phyloP scores from a whole-genome alignment of 2,797 vertebrate species.

The Dipus sagitta region DNA sequence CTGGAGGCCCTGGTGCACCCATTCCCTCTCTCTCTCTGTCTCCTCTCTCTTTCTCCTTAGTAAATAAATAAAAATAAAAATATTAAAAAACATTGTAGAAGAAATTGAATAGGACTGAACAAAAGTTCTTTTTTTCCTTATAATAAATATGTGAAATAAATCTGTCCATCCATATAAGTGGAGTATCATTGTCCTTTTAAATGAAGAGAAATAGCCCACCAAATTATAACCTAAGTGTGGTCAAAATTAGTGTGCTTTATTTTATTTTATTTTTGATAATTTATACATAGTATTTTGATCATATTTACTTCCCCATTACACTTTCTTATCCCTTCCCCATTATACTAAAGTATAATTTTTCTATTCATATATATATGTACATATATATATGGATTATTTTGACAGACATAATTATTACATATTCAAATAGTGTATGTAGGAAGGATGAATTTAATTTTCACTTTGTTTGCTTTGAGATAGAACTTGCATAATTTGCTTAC shows the following conservation, averaged over 20 bases:
- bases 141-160: not conserved
- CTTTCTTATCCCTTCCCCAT: too few species aligned
- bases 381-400: constrained; percentile 66
- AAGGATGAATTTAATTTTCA: constrained; percentile 69
- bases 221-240: constrained; percentile 55
- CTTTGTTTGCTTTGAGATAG: constrained; percentile 58
- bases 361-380: constrained; percentile 51
- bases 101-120: not conserved
- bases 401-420: constrained; percentile 38
- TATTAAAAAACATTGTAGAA: not conserved
- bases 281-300: constrained; percentile 60
- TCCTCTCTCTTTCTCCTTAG: too few species aligned
- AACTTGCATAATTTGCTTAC: constrained; percentile 70
- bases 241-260: constrained; percentile 64
- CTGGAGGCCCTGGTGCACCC: too few species aligned
- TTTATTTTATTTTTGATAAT: constrained; percentile 5
- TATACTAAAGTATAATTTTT: not conserved
- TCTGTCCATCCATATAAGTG: constrained; percentile 31
- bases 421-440: constrained; percentile 44
- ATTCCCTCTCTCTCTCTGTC: too few species aligned
- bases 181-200: constrained; percentile 39
- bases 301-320: too few species aligned
- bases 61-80: not conserved
- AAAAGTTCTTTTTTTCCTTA: not conserved
- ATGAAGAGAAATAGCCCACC: constrained; percentile 50